Evolutionary conservation across 2,888 invertebrate genomes (phyloP).

Genomic region (Nysson spinosus): DNA sequence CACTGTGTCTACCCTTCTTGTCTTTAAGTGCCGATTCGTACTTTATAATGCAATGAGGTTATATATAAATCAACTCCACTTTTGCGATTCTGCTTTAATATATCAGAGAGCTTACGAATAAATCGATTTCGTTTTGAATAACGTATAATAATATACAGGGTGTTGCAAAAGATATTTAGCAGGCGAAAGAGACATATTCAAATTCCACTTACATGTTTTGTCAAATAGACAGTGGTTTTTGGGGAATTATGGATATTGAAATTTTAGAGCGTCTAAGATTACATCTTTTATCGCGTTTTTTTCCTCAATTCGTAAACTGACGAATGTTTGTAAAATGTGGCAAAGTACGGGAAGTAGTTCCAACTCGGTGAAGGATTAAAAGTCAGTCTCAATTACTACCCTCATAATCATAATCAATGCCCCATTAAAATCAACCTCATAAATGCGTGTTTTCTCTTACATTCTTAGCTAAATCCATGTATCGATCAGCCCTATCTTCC

Average conservation of each 20-base stretch:
- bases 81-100: too few relatives aligned
- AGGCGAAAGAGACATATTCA: too few relatives aligned
- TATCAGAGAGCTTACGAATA: too few relatives aligned
- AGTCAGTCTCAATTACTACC: constrained; percentile 56
- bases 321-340: constrained; percentile 56
- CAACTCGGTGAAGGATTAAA: constrained; percentile 65
- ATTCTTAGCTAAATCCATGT: constrained; percentile 2
- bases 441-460: constrained; percentile 56
- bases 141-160: too few relatives aligned
- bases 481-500: constrained; percentile 61
- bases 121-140: too few relatives aligned
- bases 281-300: too few relatives aligned
- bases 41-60: too few relatives aligned
- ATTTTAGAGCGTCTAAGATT: too few relatives aligned
- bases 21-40: constrained; percentile 21
- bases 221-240: too few relatives aligned
- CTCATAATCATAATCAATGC: constrained; percentile 70
- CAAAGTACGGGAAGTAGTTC: constrained; percentile 67
- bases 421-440: constrained; percentile 71
- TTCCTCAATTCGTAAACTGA: neutral
- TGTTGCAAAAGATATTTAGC: constrained; percentile 3
- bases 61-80: too few relatives aligned
- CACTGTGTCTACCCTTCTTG: constrained; percentile 36
- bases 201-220: too few relatives aligned
- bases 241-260: too few relatives aligned